Percentiles rank a stretch among this genome's conserved stretches.
Conservation (phyloP, 2,797 vertebrate genomes). For the Artibeus jamaicensis region DNA sequence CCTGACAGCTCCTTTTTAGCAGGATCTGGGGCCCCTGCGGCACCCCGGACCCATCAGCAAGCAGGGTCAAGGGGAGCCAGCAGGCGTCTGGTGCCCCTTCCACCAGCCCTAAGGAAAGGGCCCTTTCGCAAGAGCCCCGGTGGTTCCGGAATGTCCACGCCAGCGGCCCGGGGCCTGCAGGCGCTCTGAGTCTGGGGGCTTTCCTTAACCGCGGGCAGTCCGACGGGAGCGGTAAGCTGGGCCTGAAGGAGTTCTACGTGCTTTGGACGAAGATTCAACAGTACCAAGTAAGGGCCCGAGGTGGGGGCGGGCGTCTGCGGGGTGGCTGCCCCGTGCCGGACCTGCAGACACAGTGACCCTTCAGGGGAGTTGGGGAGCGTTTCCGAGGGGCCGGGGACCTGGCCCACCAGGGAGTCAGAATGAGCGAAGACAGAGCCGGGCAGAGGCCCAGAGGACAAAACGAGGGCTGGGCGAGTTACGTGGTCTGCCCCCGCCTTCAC, state of each 20-base stretch:
- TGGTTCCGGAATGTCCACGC: not conserved
- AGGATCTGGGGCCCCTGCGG: not conserved
- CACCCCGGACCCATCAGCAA: not conserved
- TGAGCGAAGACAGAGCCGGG: no score
- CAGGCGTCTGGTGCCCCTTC: not conserved
- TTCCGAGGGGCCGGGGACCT: no score
- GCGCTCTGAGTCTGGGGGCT: not conserved
- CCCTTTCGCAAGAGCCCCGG: not conserved
- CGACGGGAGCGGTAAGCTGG: conserved; percentile 90
- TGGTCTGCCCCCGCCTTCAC: not conserved
- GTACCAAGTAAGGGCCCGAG: conserved; percentile 82
- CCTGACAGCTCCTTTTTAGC: not conserved
- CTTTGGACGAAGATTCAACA: conserved; percentile 92
- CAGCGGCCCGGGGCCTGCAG: rapidly evolving
- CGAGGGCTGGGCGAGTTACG: not conserved
- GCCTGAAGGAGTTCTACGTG: conserved; percentile 90
- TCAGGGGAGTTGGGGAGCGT: no score
- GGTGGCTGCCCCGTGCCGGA: rapidly evolving
- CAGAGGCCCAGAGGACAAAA: not conserved
- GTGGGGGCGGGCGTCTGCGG: not conserved
- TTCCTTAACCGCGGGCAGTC: conserved; percentile 83
- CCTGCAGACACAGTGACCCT: no score
- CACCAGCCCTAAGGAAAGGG: not conserved
- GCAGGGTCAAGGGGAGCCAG: not conserved
- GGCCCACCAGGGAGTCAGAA: not conserved